Percentiles rank a stretch among this genome's conserved stretches.
Evolutionary conservation across 2,113 vertebrate genomes (phyloP).

Genomic region (Murina feae): DNA sequence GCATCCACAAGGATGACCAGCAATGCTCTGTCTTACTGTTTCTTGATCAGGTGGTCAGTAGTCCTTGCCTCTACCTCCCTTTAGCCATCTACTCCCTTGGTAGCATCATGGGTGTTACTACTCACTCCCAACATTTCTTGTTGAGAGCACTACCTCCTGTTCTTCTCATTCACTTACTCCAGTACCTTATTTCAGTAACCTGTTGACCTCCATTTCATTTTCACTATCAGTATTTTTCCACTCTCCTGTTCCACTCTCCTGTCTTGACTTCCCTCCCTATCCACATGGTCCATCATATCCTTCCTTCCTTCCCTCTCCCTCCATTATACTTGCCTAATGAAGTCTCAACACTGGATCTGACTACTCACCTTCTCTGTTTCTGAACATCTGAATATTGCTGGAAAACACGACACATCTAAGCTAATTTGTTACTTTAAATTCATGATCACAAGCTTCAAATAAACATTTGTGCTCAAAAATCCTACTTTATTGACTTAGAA

Average conservation of each 20-base stretch:
- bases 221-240: not conserved
- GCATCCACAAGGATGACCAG: not conserved
- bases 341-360: not conserved
- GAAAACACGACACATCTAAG: not conserved
- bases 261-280: not conserved
- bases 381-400: not conserved
- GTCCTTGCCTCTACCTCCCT: not conserved
- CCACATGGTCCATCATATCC: not conserved
- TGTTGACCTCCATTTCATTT: not conserved
- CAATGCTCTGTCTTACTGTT: not conserved
- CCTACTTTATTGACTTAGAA: not conserved
- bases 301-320: not conserved
- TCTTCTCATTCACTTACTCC: not conserved
- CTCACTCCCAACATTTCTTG: not conserved
- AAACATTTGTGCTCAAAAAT: not conserved
- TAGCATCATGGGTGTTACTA: not conserved
- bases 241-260: not conserved
- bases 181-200: not conserved
- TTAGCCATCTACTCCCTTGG: too few relatives aligned
- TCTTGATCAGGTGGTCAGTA: not conserved
- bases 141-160: not conserved
- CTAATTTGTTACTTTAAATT: not conserved
- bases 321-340: not conserved
- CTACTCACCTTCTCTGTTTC: not conserved
- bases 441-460: not conserved